phyloP scores from a whole-genome alignment of 2,797 vertebrate species.

The Alca torda region DNA sequence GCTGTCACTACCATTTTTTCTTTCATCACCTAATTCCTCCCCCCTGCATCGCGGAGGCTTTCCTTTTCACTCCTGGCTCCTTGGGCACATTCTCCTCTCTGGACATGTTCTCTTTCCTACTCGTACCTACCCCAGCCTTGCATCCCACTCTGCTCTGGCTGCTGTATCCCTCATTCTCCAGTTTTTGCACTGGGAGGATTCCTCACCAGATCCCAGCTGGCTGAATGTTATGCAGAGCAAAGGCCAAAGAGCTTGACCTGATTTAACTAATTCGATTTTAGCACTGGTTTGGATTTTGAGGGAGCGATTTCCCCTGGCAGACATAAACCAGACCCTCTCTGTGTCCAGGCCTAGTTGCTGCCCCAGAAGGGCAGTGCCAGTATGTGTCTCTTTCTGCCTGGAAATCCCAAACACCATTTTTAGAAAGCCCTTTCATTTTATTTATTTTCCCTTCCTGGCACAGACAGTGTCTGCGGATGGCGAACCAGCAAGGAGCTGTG shows the following conservation, averaged over 20 bases:
- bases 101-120: not conserved
- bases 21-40: not conserved
- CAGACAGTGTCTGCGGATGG: not conserved
- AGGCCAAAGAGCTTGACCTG: not conserved
- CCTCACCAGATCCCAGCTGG: not conserved
- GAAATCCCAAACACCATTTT: constrained; percentile 20
- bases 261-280: not conserved
- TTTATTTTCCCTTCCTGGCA: constrained; percentile 14
- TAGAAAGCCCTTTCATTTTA: constrained; percentile 4
- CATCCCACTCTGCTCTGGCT: not conserved
- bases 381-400: not conserved
- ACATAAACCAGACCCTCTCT: not conserved
- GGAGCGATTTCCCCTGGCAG: not conserved
- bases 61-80: not conserved
- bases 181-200: not conserved
- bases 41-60: not conserved
- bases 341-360: not conserved
- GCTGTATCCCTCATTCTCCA: not conserved
- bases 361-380: not conserved
- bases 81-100: not conserved
- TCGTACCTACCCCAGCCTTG: not conserved
- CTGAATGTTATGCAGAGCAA: not conserved
- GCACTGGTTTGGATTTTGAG: not conserved
- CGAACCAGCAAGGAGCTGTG: constrained; percentile 9
- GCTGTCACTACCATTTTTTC: not conserved